Conservation (phyloP, 2,113 vertebrate species). For the Ibidorhyncha struthersii region DNA sequence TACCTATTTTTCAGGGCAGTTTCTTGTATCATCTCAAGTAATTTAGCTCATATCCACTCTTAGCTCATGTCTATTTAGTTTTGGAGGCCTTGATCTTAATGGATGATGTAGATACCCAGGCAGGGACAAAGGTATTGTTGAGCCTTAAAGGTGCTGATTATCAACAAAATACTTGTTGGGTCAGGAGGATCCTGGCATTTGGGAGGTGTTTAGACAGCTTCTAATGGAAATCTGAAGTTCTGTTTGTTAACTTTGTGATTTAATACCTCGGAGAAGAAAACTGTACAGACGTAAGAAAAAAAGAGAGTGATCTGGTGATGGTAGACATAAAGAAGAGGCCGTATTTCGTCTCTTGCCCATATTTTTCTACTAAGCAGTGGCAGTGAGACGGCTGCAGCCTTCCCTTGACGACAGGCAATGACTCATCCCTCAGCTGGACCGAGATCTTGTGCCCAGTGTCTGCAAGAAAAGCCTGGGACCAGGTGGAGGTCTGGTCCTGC, state of each 20-base stretch:
- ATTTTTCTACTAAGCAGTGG: neutral
- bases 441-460: neutral
- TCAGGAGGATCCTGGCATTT: neutral
- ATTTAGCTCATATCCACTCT: neutral
- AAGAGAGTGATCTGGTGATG: neutral
- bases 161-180: neutral
- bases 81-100: neutral
- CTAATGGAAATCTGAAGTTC: neutral
- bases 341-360: neutral
- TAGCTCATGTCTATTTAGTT: neutral
- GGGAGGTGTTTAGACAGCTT: neutral
- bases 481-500: neutral
- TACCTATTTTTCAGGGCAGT: neutral
- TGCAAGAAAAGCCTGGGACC: neutral
- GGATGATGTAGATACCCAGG: neutral
- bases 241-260: neutral
- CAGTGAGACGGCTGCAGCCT: neutral
- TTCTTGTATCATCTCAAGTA: neutral
- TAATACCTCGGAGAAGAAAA: neutral
- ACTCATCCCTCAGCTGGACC: neutral
- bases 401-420: neutral
- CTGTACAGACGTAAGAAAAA: neutral
- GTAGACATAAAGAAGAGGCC: neutral
- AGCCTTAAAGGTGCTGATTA: neutral
- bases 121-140: neutral